A percentile compares a stretch with the other conserved stretches of the same genome.
These are phyloP conservation scores for human (Homo sapiens) DNA, from an alignment of 2,113 vertebrate genomes.

Conservation along the genomic window GRCh38 chr13:60522501-60523000, in stretches of 20 bases:
- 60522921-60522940: not conserved
- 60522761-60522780: constrained; percentile 16
- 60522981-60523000: not conserved
- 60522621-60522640: not conserved
- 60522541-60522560: not conserved
- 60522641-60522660: not conserved
- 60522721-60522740: constrained; percentile 31
- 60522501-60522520: not conserved
- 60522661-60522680: not conserved
- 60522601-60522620: not conserved
- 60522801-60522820: constrained; percentile 19
- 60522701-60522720: not conserved
- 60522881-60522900: not conserved
- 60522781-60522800: not conserved
- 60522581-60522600: not conserved
- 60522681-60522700: not conserved
- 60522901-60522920: not conserved
- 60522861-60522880: not conserved
- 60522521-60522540: not conserved
- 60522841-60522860: constrained; percentile 4
- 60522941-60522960: not conserved
- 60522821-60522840: constrained; percentile 45
- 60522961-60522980: not conserved
- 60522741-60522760: not conserved
- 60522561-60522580: not conserved